Evolutionary conservation across 2,797 vertebrate species (phyloP).

Genomic region (Chanos chanos): DNA sequence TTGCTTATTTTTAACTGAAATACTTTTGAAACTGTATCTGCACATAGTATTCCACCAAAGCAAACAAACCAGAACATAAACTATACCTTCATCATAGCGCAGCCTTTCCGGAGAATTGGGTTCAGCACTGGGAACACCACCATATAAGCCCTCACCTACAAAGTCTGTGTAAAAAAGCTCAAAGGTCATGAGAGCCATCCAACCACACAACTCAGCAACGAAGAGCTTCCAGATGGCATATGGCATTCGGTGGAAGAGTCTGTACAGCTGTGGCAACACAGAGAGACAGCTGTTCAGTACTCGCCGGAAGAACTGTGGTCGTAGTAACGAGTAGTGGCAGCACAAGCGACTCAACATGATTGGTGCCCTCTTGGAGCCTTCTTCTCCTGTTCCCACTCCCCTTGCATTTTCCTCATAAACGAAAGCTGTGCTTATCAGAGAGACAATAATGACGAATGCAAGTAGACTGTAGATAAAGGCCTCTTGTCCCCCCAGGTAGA

Average conservation of each 20-base stretch:
- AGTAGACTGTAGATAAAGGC: conserved; percentile 79
- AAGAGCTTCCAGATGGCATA: conserved; percentile 75
- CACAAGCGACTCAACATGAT: background rate
- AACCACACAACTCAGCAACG: conserved; percentile 80
- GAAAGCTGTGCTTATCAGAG: conserved; percentile 71
- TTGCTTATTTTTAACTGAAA: too few relatives aligned
- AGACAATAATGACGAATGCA: conserved; percentile 72
- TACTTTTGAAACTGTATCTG: too few relatives aligned
- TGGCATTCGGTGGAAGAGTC: conserved; percentile 71
- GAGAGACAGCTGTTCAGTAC: conserved; percentile 44
- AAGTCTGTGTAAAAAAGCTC: conserved; percentile 86
- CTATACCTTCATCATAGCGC: conserved; percentile 82
- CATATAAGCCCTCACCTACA: conserved; percentile 82
- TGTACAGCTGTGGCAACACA: conserved; percentile 62
- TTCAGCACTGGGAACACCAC: conserved; percentile 72
- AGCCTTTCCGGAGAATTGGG: conserved; percentile 72
- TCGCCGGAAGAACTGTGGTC: conserved; percentile 31
- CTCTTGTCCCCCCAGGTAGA: conserved; percentile 76
- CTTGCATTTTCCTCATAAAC: conserved; percentile 65
- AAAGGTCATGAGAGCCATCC: conserved; percentile 86
- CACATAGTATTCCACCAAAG: too few relatives aligned
- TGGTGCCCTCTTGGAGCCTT: background rate
- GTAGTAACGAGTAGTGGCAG: conserved; percentile 35
- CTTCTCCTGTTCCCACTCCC: conserved; percentile 15
- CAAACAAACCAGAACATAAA: too few relatives aligned